Conservation (phyloP, 1,140 invertebrate species). For the Drosophila prosaltans region DNA sequence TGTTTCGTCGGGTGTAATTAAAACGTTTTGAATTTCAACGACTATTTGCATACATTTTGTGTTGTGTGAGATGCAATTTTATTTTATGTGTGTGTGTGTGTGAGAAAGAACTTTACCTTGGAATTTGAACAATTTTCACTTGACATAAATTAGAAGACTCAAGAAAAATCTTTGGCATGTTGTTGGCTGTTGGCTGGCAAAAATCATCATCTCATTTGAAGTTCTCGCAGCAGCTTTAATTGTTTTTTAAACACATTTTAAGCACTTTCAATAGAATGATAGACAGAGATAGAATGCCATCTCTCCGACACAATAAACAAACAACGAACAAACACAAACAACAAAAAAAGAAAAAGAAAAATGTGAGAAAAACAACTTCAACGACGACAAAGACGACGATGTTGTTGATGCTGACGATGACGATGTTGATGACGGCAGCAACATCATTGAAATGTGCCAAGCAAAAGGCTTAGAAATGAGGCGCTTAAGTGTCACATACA, state of each 20-base stretch:
- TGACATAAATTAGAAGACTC: slow-evolving; percentile 8
- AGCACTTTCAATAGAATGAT: slow-evolving; percentile 35
- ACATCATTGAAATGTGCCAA: slow-evolving; percentile 39
- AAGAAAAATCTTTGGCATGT: slow-evolving; percentile 5
- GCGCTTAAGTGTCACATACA: slow-evolving; percentile 62
- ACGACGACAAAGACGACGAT: background rate
- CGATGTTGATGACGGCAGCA: slow-evolving; percentile 19
- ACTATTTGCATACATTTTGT: no score
- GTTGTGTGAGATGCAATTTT: no score
- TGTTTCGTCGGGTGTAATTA: no score
- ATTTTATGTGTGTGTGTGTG: no score
- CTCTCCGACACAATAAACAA: slow-evolving; percentile 61
- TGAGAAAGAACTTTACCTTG: background rate
- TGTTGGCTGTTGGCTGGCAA: background rate
- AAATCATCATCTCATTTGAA: slow-evolving; percentile 3
- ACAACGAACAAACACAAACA: slow-evolving; percentile 47
- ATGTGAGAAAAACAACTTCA: slow-evolving; percentile 37
- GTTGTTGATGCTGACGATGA: no score
- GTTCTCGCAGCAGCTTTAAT: slow-evolving; percentile 48
- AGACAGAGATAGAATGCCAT: slow-evolving; percentile 2
- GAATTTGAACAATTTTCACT: slow-evolving; percentile 8
- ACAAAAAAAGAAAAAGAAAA: background rate
- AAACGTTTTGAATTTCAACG: no score
- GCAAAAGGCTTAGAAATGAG: slow-evolving; percentile 60
- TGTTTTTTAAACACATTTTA: slow-evolving; percentile 77